These are phyloP conservation scores for Empis stercorea DNA, from an alignment of 2,888 invertebrate species.

Conservation along the genomic window DNA sequence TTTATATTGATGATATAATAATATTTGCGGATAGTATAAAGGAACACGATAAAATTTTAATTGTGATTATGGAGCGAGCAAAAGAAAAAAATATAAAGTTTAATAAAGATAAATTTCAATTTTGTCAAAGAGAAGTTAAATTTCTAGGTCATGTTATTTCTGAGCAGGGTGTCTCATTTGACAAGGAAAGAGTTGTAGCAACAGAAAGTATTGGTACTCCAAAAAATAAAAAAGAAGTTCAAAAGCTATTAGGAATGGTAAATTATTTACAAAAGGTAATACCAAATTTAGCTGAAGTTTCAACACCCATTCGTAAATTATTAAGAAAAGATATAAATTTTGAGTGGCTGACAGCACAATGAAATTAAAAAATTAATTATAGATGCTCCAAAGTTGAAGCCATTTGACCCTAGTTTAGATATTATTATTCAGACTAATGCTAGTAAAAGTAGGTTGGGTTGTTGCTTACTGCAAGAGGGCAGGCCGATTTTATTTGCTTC, in stretches of 20 bases:
- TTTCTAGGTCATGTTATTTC: conserved; percentile 17
- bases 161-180: conserved; percentile 5
- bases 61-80: conserved; percentile 17
- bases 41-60: conserved; percentile 16
- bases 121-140: conserved; percentile 15
- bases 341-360: background rate
- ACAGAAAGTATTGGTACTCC: conserved; percentile 1
- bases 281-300: conserved; percentile 1
- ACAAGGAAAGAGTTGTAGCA: conserved; percentile 2
- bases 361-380: background rate
- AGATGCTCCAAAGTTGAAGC: background rate
- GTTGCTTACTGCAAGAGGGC: background rate
- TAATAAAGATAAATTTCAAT: conserved; percentile 20
- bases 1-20: conserved; percentile 24
- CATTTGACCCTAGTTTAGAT: background rate
- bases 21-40: conserved; percentile 3
- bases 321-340: background rate
- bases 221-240: conserved; percentile 1
- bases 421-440: background rate
- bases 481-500: background rate
- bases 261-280: conserved; percentile 6
- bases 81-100: conserved; percentile 20
- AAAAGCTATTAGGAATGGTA: conserved; percentile 6
- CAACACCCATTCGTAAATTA: background rate
- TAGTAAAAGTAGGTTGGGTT: background rate